These are phyloP conservation scores for Benthosema pterotum DNA, from an alignment of 2,797 vertebrate genomes.

Conservation along the genomic window DNA sequence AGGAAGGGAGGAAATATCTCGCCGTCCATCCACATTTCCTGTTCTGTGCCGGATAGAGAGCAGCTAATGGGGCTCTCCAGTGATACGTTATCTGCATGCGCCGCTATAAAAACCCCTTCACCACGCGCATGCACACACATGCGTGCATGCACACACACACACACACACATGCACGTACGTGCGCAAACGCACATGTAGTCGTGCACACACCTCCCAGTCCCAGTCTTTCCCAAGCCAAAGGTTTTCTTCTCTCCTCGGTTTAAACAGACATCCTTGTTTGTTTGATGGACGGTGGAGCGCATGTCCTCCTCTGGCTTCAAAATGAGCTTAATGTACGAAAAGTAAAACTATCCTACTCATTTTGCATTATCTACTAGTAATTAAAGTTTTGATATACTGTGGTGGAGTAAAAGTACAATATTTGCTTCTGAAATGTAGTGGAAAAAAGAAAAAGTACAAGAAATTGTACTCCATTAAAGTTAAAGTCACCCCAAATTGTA, in stretches of 20 bases:
- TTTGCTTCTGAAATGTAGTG: too few species aligned
- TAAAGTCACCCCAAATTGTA: too few species aligned
- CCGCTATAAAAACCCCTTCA: not conserved
- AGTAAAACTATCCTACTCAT: too few species aligned
- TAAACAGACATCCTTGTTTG: conserved; percentile 52
- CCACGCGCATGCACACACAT: not conserved
- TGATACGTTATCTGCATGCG: conserved; percentile 70
- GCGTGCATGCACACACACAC: not conserved
- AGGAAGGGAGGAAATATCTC: conserved; percentile 58
- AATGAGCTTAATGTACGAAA: too few species aligned
- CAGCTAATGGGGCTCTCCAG: conserved; percentile 63
- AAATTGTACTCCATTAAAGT: too few species aligned
- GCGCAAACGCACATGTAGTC: not conserved
- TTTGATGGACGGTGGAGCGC: conserved; percentile 31
- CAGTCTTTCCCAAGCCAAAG: conserved; percentile 39
- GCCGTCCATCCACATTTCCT: conserved; percentile 67
- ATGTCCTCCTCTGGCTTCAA: conserved; percentile 18
- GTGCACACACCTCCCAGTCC: conserved; percentile 33
- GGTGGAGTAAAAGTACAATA: too few species aligned
- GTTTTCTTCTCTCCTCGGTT: conserved; percentile 40
- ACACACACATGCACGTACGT: not conserved
- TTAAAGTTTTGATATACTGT: too few species aligned
- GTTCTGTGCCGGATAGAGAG: conserved; percentile 43
- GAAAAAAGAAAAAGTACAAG: too few species aligned
- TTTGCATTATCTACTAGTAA: too few species aligned